Evolutionary conservation across 2,888 invertebrate species (phyloP).

Genomic region (Notocelia uddmanniana): DNA sequence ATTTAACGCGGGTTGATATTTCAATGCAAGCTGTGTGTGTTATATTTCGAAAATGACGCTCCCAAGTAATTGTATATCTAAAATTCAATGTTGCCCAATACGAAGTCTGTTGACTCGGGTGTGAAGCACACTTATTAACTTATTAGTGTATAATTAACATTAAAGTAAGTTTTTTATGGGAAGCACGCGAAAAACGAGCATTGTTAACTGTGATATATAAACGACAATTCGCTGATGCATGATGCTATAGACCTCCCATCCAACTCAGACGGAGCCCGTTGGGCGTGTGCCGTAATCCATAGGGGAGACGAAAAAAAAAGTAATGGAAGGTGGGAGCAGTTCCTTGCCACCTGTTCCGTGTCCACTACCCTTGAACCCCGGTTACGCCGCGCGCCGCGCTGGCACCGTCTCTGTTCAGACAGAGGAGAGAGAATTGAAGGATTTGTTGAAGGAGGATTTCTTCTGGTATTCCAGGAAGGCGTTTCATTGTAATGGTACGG

Average conservation of each 20-base stretch:
- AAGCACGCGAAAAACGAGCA: conserved; percentile 30
- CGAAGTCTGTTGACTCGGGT: conserved; percentile 12
- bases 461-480: not conserved
- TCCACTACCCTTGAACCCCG: too few relatives aligned
- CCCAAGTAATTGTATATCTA: not conserved
- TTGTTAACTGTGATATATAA: conserved; percentile 33
- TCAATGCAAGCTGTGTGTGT: not conserved
- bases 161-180: conserved; percentile 43
- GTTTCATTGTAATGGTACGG: too few relatives aligned
- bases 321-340: not conserved
- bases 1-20: not conserved
- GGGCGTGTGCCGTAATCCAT: too few relatives aligned
- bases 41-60: conserved; percentile 3
- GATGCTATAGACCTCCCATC: not conserved
- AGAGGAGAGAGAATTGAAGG: not conserved
- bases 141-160: conserved; percentile 20
- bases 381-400: too few relatives aligned
- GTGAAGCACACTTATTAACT: conserved; percentile 9
- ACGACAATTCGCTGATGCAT: not conserved
- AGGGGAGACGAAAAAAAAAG: too few relatives aligned
- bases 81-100: conserved; percentile 15
- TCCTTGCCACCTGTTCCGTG: too few relatives aligned
- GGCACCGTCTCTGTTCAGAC: not conserved
- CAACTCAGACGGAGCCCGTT: too few relatives aligned
- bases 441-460: not conserved